phyloP scores from a whole-genome alignment of 2,113 vertebrate genomes.

The Shinisaurus crocodilurus region DNA sequence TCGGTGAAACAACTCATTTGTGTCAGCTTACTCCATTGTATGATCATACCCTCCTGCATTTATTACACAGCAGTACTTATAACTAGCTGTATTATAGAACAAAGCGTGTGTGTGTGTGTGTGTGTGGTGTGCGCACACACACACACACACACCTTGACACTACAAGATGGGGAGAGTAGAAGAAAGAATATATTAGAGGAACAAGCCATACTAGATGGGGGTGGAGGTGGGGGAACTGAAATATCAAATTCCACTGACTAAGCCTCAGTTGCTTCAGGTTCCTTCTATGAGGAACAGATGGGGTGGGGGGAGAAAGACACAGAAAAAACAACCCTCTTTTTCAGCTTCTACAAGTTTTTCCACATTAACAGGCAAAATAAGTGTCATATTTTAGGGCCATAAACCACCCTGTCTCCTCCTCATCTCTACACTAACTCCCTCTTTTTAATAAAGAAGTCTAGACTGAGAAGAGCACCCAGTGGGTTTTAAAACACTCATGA shows the following conservation, averaged over 20 bases:
- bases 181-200: too few species aligned
- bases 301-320: too few species aligned
- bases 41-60: background rate
- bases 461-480: background rate
- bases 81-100: background rate
- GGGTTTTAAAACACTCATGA: background rate
- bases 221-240: background rate
- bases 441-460: background rate
- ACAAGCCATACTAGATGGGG: background rate
- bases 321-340: background rate
- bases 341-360: background rate
- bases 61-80: background rate
- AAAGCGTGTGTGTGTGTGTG: too few species aligned
- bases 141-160: background rate
- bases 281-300: background rate
- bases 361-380: background rate
- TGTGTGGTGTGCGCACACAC: too few species aligned
- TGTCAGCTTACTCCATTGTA: background rate
- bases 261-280: background rate
- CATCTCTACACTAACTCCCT: background rate
- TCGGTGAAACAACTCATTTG: background rate
- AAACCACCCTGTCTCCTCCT: background rate
- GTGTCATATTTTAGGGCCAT: too few species aligned
- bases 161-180: background rate
- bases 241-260: background rate